Evolutionary conservation across 2,797 vertebrate genomes (phyloP).

Genomic region (Crocodylus rhombifer): DNA sequence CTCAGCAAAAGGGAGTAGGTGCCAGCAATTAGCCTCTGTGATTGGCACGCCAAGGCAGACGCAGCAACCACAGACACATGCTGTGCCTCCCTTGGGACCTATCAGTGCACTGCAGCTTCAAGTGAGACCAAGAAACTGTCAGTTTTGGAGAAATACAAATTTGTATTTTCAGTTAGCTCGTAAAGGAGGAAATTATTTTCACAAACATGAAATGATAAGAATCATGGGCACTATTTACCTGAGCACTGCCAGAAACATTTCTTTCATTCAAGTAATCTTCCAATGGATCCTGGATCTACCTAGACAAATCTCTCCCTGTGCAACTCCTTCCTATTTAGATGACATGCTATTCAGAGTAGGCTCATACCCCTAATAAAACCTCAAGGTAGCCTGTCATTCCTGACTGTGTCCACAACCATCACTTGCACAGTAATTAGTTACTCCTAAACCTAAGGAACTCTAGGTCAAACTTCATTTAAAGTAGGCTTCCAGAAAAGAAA

Average conservation of each 20-base stretch:
- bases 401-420: background rate
- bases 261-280: background rate
- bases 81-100: background rate
- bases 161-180: background rate
- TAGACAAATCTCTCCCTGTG: background rate
- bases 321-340: background rate
- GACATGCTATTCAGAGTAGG: background rate
- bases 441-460: background rate
- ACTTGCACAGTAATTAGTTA: background rate
- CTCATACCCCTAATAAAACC: background rate
- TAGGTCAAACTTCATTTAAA: background rate
- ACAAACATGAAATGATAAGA: background rate
- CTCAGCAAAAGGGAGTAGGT: background rate
- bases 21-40: background rate
- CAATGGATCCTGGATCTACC: background rate
- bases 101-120: background rate
- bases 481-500: background rate
- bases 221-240: background rate
- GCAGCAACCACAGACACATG: background rate
- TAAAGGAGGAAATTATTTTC: background rate
- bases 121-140: background rate
- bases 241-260: background rate
- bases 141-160: background rate
- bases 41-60: background rate
- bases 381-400: background rate